phyloP scores from a whole-genome alignment of 53 echinoderm and acorn worm species.

The Hippasteria phrygiana region DNA sequence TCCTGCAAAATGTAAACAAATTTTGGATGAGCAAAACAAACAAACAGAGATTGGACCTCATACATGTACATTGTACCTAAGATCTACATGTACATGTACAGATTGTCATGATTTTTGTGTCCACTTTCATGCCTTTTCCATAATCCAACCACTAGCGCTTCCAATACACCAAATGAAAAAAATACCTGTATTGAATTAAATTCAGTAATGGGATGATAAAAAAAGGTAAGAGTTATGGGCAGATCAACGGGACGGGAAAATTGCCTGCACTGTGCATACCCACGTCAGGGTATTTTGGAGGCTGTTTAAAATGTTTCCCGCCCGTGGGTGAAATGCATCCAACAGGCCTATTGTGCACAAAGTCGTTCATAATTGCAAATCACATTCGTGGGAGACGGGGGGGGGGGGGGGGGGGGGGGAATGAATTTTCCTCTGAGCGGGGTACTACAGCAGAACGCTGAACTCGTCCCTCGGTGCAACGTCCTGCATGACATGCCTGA shows the following conservation, averaged over 20 bases:
- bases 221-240: not conserved
- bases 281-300: not conserved
- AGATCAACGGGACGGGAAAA: not conserved
- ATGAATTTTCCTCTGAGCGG: too few species aligned
- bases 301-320: not conserved
- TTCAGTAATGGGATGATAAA: not conserved
- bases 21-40: too few species aligned
- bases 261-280: not conserved
- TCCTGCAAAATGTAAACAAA: too few species aligned
- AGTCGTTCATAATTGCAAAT: conserved; percentile 40
- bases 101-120: too few species aligned
- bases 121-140: too few species aligned
- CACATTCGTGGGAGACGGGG: not conserved
- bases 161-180: not conserved
- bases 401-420: not conserved
- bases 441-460: not conserved
- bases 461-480: not conserved
- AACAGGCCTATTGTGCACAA: not conserved
- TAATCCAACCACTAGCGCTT: too few species aligned
- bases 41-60: too few species aligned
- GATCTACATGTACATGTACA: too few species aligned
- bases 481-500: not conserved
- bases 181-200: not conserved
- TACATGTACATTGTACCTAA: too few species aligned
- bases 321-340: not conserved